Base-by-base conservation (phyloP, 2,113 vertebrate species). In the Coptodon bakossiorum region DNA sequence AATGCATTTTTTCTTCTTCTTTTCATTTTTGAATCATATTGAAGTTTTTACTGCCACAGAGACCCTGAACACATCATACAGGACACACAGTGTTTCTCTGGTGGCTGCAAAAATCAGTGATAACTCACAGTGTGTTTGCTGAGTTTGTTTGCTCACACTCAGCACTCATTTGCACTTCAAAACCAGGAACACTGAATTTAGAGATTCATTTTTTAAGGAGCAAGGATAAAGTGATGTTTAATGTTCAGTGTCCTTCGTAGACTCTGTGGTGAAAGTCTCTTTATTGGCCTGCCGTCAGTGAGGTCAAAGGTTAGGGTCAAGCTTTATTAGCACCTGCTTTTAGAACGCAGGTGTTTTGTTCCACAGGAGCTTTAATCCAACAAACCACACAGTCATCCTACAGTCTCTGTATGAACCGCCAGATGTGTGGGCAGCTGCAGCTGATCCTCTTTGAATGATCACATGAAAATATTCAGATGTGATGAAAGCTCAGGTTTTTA, bases 121-220 rank as follows among this genome's bases (percentile, higher is more conserved):
- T 14, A 40, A 9, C 63, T 71, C 5, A 8, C 19, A 5, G 36
- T 6, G 12, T 14, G 36, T 68, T 68, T 68, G 1, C 0, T 63
- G n/a, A n/a, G 36, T 68, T 68, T 14, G 36, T 68, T 68, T 68
- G 1, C 0, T 63, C 59, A n/a, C 31, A 0, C 17, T 66, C 0
- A n/a, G 31, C 14, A 12, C 31, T 36, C 34, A 66, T 36, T 36
- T 66, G 31, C 0, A n/a, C 59, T 7, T 63, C 31, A 36, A 1
- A 61, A 16, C 13, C 14, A 59, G 1, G 29, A 34, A 34, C 29
- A 61, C 3, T 12, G 61, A 19, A 9, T 17, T 19, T 34, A 61
- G 29, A 61, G 5, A 31, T 56, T 13, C 0, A 0, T 3, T 7
- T 0, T 14, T 57, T 29, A 57, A 29, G 7, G 54, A 13, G 14